Evolutionary conservation across 2,888 invertebrate genomes (phyloP), one percentile per base, ranked within the genome.

Genomic region (Netelia virgata): DNA sequence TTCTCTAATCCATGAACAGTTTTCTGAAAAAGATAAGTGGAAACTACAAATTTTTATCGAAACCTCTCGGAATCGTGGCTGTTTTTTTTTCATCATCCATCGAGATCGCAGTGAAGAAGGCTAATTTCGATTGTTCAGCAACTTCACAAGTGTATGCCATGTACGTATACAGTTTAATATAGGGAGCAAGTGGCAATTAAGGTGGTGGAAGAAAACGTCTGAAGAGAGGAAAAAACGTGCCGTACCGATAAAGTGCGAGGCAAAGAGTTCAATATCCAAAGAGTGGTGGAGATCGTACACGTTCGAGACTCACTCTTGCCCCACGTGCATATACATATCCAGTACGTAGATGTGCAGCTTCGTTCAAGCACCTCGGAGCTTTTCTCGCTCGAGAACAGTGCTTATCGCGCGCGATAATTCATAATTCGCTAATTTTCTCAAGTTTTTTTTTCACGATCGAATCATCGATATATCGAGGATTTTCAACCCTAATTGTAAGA

Each of bases 351-450:
- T 59, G 66, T 47, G 41, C 23, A 28, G 36, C 57, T 47, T 61
- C 41, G 78, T 63, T 18, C 43, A 78, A 63, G 70, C 28, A 43
- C 72, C 72, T 70, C 61, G 41, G 61, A 63, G 72, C 47, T 81
- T 81, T 80, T 69, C 63, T 53, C 16, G 64, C 14, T 16, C 23
- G 14, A 16, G 47, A 81, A 61, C 69, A 69, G 61, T 61, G 69
- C 61, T 74, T 69, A 18, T 50, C 70, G 72, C 43, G 74, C 83
- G 69, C 86, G 87, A 89, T 90, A 90, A 92, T 91, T 90, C 89
- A 90, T 92, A 92, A 93, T 91, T 90, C 88, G 90, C 90, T 93
- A 91, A 93, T 93, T 92, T 91, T 89, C 88, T 91, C 89, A 88
- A 91, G 90, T 89, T 90, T 90, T 90, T 90, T 90, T 88, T 41